Percentiles rank a stretch among this genome's conserved stretches.
These are phyloP conservation scores for Quiscalus mexicanus DNA, from an alignment of 2,113 vertebrate species.

Conservation along the genomic window DNA sequence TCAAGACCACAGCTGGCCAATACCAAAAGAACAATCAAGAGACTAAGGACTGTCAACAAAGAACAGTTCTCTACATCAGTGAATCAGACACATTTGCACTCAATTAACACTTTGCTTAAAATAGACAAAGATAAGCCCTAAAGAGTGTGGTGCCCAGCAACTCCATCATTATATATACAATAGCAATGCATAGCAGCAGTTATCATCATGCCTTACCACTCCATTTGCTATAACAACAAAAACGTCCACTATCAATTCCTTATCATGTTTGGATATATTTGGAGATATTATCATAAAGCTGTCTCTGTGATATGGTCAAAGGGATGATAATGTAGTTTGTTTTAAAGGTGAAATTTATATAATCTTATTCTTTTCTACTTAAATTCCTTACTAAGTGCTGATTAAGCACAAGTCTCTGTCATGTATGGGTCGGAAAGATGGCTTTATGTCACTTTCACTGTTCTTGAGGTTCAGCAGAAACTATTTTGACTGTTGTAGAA, in stretches of 20 bases:
- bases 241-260: conserved; percentile 32
- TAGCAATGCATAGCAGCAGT: background rate
- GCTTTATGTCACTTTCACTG: background rate
- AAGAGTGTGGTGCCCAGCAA: background rate
- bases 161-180: background rate
- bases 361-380: background rate
- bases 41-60: conserved; percentile 56
- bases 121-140: conserved; percentile 55
- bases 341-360: conserved; percentile 39
- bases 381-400: conserved; percentile 10
- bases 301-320: background rate
- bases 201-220: conserved; percentile 10
- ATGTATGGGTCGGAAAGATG: background rate
- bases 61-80: conserved; percentile 50
- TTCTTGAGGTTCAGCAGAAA: background rate
- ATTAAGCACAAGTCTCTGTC: background rate
- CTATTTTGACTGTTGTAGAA: background rate
- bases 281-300: conserved; percentile 23
- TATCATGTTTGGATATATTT: conserved; percentile 6
- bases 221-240: conserved; percentile 23
- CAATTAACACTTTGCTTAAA: conserved; percentile 54
- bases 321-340: background rate
- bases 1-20: conserved; percentile 60
- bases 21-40: conserved; percentile 63
- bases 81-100: conserved; percentile 58